Conservation (phyloP, 2,888 invertebrate genomes). For the Phaedon cochleariae region DNA sequence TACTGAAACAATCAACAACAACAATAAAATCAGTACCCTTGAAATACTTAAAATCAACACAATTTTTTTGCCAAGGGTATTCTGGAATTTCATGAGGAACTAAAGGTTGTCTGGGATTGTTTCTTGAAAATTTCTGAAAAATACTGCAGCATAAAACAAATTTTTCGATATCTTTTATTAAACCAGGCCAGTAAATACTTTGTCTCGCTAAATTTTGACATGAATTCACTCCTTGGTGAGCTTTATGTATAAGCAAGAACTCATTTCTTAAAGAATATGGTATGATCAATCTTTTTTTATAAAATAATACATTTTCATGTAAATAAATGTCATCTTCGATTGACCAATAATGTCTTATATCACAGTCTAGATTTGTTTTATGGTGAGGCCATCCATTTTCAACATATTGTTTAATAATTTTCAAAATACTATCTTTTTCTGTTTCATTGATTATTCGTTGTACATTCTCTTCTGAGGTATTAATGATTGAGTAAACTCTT, state of each 20-base stretch:
- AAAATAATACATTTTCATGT: background rate
- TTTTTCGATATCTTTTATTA: background rate
- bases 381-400: constrained; percentile 3
- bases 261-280: background rate
- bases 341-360: too few relatives aligned
- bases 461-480: constrained; percentile 1
- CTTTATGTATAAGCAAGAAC: background rate
- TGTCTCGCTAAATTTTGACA: constrained; percentile 1
- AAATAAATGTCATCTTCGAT: background rate
- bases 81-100: too few relatives aligned
- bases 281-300: constrained; percentile 4
- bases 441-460: background rate
- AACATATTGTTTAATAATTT: background rate
- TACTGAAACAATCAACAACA: too few relatives aligned
- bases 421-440: too few relatives aligned
- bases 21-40: too few relatives aligned
- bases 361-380: background rate
- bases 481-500: background rate
- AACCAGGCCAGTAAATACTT: background rate
- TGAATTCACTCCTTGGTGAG: background rate
- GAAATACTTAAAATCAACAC: too few relatives aligned
- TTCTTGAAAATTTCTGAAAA: too few relatives aligned
- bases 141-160: background rate
- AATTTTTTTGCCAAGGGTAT: too few relatives aligned
- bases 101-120: too few relatives aligned